Base-by-base conservation (phyloP, 2,797 vertebrate genomes). In the Vespertilio murinus region DNA sequence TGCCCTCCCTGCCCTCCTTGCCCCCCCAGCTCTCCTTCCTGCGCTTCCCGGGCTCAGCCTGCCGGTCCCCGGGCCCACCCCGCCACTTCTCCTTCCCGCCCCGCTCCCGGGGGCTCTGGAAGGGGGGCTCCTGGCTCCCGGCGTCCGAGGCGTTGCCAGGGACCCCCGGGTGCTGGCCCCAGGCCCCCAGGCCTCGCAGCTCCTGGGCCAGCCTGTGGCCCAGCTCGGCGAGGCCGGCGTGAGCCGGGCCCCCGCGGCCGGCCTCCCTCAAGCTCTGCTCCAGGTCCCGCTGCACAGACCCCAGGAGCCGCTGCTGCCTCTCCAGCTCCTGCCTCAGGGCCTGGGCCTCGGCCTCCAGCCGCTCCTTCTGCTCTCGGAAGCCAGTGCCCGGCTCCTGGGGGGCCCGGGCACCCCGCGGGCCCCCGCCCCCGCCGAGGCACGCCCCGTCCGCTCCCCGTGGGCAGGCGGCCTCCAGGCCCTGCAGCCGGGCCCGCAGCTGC, bases 401-500 rank as follows among this genome's bases (percentile, higher is more conserved):
- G 1, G 73, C 85, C 59, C n/a, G 52, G 49, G 35, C 77, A 28
- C 42, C 70, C 78, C 4, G 73, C 14, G 1, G 0, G 97, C 47
- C 98, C 96, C 47, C 98, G 97, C 59, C 98, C 98, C 65, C 98
- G 96, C 16, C 94, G 97, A 0, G 96, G 97, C 94, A 97, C 92
- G 74, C 45, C 33, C 96, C 94, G 30, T 97, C 90, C 1, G 73
- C 13, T 25, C 74, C 77, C 13, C 40, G 83, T 20, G 49, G 3
- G 3, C 84, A 98, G 96, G 97, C 94, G 33, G 98, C 98, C 71
- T 98, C 98, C 49, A 98, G 98, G 47, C 98, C 98, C 0, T 97
- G 98, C 94, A 97, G 96, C 88, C 97, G 97, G 25, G 97, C 96
- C 96, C 91, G 98, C 45, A 98, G 98, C 88, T 91, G 98, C 96